Conservation (phyloP, 2,797 vertebrate species). For the Peromyscus melanophrys region DNA sequence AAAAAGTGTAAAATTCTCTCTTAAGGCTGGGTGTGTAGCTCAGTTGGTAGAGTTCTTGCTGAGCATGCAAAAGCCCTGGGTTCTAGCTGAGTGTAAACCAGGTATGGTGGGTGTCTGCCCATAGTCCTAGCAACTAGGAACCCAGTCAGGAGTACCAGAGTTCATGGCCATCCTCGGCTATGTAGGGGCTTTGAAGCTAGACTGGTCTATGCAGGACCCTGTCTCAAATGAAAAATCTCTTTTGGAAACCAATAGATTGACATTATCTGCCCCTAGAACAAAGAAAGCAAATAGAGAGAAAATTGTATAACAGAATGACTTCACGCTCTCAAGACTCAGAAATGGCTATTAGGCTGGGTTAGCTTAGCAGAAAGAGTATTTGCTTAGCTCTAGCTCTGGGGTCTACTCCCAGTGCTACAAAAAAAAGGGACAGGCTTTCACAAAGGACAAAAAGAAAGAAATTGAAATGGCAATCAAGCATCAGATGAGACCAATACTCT, state of each 20-base stretch:
- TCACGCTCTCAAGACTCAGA: background rate
- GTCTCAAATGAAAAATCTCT: background rate
- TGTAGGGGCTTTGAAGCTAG: background rate
- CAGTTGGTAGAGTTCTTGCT: background rate
- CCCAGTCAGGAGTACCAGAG: background rate
- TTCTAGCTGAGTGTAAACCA: background rate
- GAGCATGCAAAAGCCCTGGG: background rate
- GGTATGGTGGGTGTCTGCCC: background rate
- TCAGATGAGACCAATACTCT: constrained; percentile 10
- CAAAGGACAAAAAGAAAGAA: background rate
- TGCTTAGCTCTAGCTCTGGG: background rate
- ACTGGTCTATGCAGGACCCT: background rate
- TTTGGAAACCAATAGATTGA: background rate
- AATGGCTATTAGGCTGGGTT: no score
- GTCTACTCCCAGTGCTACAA: background rate
- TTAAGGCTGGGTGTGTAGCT: background rate
- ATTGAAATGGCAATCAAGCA: background rate
- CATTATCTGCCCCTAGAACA: background rate
- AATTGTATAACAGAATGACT: no score
- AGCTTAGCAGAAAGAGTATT: background rate
- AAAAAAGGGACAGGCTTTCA: no score
- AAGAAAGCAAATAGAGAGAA: background rate
- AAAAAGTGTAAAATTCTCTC: background rate
- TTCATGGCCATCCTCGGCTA: background rate
- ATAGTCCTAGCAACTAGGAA: background rate